Evolutionary conservation across 2,888 invertebrate species (phyloP), one percentile per base, ranked within the genome.

Genomic region (Cantharis lateralis): DNA sequence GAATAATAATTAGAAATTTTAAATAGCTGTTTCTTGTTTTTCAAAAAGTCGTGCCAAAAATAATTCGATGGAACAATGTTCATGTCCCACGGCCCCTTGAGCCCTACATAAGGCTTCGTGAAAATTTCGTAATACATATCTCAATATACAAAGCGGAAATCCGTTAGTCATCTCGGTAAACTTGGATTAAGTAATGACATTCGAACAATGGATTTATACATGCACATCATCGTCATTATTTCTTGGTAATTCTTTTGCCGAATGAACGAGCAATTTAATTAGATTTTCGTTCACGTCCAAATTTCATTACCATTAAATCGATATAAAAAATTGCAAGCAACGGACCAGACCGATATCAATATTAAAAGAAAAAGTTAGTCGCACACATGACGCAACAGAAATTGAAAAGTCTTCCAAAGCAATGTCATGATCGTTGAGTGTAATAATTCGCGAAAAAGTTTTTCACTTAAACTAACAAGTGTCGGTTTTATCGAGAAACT

Each of bases 401-500:
- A 70, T 70, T 70, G 28, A 70, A 74, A 70, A 18, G 75, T 76
- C 75, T 76, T 70, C 76, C 73, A 73, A 64, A 15, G 48, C 11
- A 32, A 76, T 61, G 48, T n/a, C 48, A n/a, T 48, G 48, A n/a
- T 48, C 48, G 48, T 48, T 48, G 1, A n/a, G 48, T 48, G 48
- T 48, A 48, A 48, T 48, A 48, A 48, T 48, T 48, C n/a, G 48
- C 48, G 48, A n/a, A 70, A 73, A 76, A 76, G 72, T 76, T 73
- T 72, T 73, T 66, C 64, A 72, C 72, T 76, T 48, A 73, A 70
- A 70, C 66, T 70, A 66, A 74, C 62, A 74, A 77, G 77, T 77
- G 77, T 70, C 71, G 71, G 72, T 68, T n/a, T 28, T 28, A 68
- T 28, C 11, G 28, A 68, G 15, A 68, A 28, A 32, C 26, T 48